Conservation (phyloP, 2,888 invertebrate species). For the Parnassius apollo region DNA sequence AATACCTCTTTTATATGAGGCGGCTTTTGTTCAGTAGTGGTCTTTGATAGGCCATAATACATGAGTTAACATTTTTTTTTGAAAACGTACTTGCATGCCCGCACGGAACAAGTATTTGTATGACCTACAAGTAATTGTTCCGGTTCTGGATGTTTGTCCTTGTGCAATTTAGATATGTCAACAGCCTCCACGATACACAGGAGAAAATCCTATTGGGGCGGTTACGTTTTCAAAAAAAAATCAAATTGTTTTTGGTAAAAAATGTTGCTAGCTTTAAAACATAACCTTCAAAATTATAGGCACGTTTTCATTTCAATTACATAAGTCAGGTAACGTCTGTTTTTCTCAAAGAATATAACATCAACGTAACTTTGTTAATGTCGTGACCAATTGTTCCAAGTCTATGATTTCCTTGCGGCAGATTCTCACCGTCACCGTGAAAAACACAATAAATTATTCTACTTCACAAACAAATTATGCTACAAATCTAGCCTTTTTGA, state of each 20-base stretch:
- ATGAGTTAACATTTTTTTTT: too few relatives aligned
- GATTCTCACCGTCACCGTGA: conserved; percentile 20
- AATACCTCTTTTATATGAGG: too few relatives aligned
- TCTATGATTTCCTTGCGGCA: conserved; percentile 23
- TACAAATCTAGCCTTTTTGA: not conserved
- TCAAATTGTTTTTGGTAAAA: not conserved
- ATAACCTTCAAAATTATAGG: not conserved
- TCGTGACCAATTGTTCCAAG: conserved; percentile 8
- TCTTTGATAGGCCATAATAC: too few relatives aligned
- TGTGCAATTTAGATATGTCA: too few relatives aligned
- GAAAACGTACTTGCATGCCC: too few relatives aligned
- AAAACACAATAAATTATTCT: conserved; percentile 20
- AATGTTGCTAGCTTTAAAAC: not conserved
- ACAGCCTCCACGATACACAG: too few relatives aligned
- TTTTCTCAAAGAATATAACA: conserved; percentile 2
- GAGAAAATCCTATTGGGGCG: too few relatives aligned
- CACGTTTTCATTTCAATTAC: not conserved
- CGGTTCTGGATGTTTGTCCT: too few relatives aligned
- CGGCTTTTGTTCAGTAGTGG: too few relatives aligned
- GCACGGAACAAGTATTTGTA: too few relatives aligned
- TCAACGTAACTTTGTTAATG: conserved; percentile 3
- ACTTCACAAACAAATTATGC: conserved; percentile 18
- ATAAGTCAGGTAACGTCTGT: not conserved
- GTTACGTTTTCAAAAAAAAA: not conserved
- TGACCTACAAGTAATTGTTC: too few relatives aligned